phyloP scores from a whole-genome alignment of 35 echinoderm and acorn worm genomes.

The Strongylocentrotus purpuratus region DNA sequence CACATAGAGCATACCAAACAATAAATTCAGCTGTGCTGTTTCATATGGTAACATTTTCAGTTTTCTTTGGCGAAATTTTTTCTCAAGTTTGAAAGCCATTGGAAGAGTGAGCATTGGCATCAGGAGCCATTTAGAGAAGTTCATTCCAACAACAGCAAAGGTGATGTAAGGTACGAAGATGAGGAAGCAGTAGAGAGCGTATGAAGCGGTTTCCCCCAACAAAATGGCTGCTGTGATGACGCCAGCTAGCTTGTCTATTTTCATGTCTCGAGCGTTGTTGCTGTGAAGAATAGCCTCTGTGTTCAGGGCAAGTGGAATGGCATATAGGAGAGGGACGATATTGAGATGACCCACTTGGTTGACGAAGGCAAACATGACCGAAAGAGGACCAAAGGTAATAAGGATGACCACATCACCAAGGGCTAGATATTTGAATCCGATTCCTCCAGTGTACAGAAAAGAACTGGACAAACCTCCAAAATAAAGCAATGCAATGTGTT shows the following conservation, averaged over 20 bases:
- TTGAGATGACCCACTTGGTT: slow-evolving; percentile 71
- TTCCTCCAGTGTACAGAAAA: slow-evolving; percentile 94
- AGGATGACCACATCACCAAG: slow-evolving; percentile 85
- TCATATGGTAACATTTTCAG: slow-evolving; percentile 64
- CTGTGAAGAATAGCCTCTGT: slow-evolving; percentile 93
- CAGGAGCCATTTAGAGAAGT: slow-evolving; percentile 67
- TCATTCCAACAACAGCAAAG: slow-evolving; percentile 76
- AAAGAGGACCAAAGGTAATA: slow-evolving; percentile 89
- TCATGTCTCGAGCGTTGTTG: slow-evolving; percentile 94
- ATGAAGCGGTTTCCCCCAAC: slow-evolving; percentile 79
- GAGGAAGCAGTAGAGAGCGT: slow-evolving; percentile 73
- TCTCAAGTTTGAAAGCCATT: slow-evolving; percentile 87
- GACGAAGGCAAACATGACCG: slow-evolving; percentile 92
- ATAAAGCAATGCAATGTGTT: slow-evolving; percentile 92
- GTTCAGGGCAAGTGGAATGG: slow-evolving; percentile 87
- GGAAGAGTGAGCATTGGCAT: slow-evolving; percentile 84
- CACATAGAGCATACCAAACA: slow-evolving; percentile 84
- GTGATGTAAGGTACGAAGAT: slow-evolving; percentile 91
- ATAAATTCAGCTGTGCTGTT: slow-evolving; percentile 83
- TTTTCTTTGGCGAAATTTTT: slow-evolving; percentile 75
- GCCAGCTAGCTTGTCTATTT: slow-evolving; percentile 71
- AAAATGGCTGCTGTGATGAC: slow-evolving; percentile 87
- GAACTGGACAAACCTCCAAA: slow-evolving; percentile 92
- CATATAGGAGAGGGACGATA: slow-evolving; percentile 78
- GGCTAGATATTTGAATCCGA: slow-evolving; percentile 91